Percentiles rank a stretch among this genome's conserved stretches.
Conservation (phyloP, 2,797 vertebrate species). For the Anniella stebbinsi region DNA sequence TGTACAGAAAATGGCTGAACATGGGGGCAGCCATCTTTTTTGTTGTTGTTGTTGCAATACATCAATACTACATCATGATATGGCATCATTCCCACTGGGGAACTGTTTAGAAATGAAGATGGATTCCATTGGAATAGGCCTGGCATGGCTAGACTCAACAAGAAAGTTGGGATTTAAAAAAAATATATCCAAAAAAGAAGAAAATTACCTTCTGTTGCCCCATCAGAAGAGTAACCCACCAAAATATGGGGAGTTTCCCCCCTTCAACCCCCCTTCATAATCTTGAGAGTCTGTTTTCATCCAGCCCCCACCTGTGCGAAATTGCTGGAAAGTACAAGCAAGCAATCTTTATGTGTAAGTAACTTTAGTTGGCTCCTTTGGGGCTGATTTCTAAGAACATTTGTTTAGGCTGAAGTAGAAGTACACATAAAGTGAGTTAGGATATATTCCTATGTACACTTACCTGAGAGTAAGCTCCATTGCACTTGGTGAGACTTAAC, state of each 20-base stretch:
- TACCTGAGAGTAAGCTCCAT: too few species aligned
- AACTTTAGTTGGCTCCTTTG: slow-evolving; percentile 1
- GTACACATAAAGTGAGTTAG: not conserved
- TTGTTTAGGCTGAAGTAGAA: not conserved
- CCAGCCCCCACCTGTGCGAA: not conserved
- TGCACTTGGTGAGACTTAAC: not conserved
- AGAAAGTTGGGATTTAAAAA: not conserved
- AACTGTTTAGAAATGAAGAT: not conserved
- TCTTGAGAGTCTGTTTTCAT: not conserved
- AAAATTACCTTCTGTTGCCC: not conserved
- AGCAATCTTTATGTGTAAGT: not conserved
- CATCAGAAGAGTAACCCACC: not conserved
- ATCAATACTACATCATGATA: not conserved
- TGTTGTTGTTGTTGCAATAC: too few species aligned
- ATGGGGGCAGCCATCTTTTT: not conserved
- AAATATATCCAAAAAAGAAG: not conserved
- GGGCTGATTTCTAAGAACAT: not conserved
- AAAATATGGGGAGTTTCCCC: not conserved
- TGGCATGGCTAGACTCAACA: not conserved
- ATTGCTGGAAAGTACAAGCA: not conserved
- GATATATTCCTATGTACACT: too few species aligned
- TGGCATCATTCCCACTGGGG: not conserved
- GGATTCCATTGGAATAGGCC: not conserved
- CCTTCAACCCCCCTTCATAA: not conserved
- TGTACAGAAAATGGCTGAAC: not conserved